Conservation (phyloP, 2,888 invertebrate genomes). For the Coenonympha arcania region DNA sequence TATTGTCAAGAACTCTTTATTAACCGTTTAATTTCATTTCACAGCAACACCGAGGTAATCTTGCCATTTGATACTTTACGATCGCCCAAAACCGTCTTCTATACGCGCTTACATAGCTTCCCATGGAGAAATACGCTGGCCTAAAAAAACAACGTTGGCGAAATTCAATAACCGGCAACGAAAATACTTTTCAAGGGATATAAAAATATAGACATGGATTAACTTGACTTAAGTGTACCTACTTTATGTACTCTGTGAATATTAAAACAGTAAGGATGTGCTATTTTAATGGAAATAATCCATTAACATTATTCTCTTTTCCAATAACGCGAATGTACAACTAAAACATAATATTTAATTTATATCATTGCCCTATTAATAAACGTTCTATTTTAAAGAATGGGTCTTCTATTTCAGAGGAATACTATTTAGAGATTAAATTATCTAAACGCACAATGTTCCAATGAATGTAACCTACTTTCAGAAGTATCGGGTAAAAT, state of each 20-base stretch:
- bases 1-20: slow-evolving; percentile 16
- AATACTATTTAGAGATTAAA: no score
- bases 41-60: slow-evolving; percentile 12
- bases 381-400: no score
- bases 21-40: slow-evolving; percentile 19
- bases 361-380: no score
- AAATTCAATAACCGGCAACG: slow-evolving; percentile 3
- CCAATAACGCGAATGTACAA: no score
- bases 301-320: no score
- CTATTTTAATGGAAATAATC: no score
- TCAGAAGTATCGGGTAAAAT: no score
- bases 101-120: slow-evolving; percentile 12
- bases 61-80: slow-evolving; percentile 21
- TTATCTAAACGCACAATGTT: no score
- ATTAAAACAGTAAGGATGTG: no score
- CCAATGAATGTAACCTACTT: no score
- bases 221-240: neutral
- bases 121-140: slow-evolving; percentile 2
- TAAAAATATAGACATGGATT: neutral
- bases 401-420: no score
- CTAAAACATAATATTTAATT: no score
- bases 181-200: neutral
- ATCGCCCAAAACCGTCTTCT: slow-evolving; percentile 7
- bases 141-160: slow-evolving; percentile 2
- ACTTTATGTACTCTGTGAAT: neutral